Percentiles rank a stretch among this genome's conserved stretches.
Evolutionary conservation across 2,888 invertebrate species (phyloP).

Genomic region (Lycocerus yunnanus): DNA sequence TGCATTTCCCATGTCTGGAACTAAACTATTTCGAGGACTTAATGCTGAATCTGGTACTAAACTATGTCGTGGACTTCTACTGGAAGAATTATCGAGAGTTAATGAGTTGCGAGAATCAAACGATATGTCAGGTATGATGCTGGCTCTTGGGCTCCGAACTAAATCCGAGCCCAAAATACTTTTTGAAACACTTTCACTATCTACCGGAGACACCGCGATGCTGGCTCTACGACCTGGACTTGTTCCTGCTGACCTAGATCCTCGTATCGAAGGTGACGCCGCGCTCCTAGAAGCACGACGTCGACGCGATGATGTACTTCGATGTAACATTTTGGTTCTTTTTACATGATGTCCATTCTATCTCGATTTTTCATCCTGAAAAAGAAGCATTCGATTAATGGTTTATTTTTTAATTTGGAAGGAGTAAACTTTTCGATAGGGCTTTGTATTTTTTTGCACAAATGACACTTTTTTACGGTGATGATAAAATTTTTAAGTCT

Average conservation of each 20-base stretch:
- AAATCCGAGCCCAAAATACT: slow-evolving; percentile 51
- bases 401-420: too few relatives aligned
- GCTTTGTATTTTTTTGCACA: too few relatives aligned
- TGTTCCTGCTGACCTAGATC: slow-evolving; percentile 56
- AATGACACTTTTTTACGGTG: too few relatives aligned
- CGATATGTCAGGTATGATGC: slow-evolving; percentile 52
- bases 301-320: slow-evolving; percentile 70
- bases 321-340: slow-evolving; percentile 61
- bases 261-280: slow-evolving; percentile 65
- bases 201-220: slow-evolving; percentile 53
- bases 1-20: slow-evolving; percentile 61
- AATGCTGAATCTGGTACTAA: slow-evolving; percentile 60
- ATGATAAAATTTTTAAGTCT: neutral
- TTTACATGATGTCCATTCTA: neutral
- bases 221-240: slow-evolving; percentile 54
- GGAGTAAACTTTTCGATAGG: too few relatives aligned
- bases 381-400: neutral
- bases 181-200: slow-evolving; percentile 42
- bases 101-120: slow-evolving; percentile 53
- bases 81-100: slow-evolving; percentile 57
- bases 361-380: neutral
- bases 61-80: slow-evolving; percentile 63
- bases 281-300: slow-evolving; percentile 70
- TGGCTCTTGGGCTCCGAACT: slow-evolving; percentile 56
- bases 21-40: slow-evolving; percentile 66